These are phyloP conservation scores for Paraescarpia echinospica DNA, from an alignment of 1,140 invertebrate species.

Conservation along the genomic window DNA sequence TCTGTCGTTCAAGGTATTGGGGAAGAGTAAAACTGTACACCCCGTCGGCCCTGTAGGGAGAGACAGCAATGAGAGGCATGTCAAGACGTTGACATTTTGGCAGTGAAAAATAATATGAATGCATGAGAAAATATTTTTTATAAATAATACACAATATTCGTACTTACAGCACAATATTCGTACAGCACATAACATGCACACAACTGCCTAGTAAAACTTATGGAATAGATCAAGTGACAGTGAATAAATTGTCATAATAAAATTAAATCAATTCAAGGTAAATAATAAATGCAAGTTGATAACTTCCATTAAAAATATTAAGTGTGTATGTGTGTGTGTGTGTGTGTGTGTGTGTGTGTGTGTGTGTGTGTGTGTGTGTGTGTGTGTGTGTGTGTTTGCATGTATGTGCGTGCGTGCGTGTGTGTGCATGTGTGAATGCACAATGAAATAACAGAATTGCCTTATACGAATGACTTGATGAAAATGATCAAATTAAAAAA, in stretches of 20 bases:
- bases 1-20: conserved; percentile 74
- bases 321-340: no score
- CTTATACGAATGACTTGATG: background rate
- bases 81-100: background rate
- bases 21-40: conserved; percentile 67
- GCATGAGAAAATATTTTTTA: background rate
- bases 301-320: no score
- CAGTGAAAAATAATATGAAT: background rate
- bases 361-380: no score
- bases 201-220: background rate
- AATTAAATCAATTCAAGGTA: no score
- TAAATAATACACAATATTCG: background rate
- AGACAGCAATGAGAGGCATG: background rate
- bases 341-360: no score
- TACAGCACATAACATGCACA: background rate
- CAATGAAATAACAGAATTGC: conserved; percentile 15
- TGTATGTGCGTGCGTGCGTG: no score
- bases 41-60: background rate
- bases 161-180: background rate
- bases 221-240: background rate
- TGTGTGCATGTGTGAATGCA: conserved; percentile 35
- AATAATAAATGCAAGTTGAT: no score
- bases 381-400: no score
- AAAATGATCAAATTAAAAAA: background rate
- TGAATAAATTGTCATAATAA: background rate